A percentile compares a stretch with the other conserved stretches of the same genome.
These are phyloP conservation scores for Thrips palmi DNA, from an alignment of 1,140 invertebrate species.

Conservation along the genomic window DNA sequence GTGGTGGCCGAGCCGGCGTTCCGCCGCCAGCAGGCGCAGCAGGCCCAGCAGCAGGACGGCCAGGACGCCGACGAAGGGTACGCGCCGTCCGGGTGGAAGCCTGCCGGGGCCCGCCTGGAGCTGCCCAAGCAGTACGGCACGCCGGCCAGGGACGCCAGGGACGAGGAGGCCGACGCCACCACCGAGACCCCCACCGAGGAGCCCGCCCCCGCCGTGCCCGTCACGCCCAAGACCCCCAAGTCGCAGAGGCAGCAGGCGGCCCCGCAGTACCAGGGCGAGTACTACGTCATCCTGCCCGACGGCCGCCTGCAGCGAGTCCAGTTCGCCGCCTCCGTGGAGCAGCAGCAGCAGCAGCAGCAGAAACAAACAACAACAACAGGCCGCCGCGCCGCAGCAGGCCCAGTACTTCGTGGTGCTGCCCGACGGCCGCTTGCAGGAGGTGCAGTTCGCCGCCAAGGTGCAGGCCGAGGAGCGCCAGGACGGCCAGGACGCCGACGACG, in stretches of 20 bases:
- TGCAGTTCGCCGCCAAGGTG: too few species aligned
- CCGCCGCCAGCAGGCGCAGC: too few species aligned
- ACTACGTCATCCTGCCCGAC: conserved; percentile 28
- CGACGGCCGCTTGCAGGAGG: too few species aligned
- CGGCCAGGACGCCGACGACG: too few species aligned
- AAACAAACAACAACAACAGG: too few species aligned
- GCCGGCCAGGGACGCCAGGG: not conserved
- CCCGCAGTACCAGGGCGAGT: conserved; percentile 30
- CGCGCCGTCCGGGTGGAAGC: not conserved
- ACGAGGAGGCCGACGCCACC: not conserved
- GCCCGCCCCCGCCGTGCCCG: not conserved
- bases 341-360: too few species aligned
- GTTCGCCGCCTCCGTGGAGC: conserved; percentile 26
- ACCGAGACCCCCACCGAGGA: not conserved
- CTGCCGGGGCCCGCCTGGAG: not conserved
- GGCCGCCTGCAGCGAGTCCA: conserved; percentile 25
- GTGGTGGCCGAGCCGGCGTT: too few species aligned
- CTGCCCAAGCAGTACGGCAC: too few species aligned
- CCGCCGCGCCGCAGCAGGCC: too few species aligned
- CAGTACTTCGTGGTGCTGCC: too few species aligned
- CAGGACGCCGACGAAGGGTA: conserved; percentile 8
- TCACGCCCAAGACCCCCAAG: too few species aligned
- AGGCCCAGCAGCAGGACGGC: conserved; percentile 1
- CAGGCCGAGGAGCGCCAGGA: too few species aligned
- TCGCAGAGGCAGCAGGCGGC: conserved; percentile 29